phyloP scores from a whole-genome alignment of 2,888 invertebrate genomes.

The Eustalomyia histrio region DNA sequence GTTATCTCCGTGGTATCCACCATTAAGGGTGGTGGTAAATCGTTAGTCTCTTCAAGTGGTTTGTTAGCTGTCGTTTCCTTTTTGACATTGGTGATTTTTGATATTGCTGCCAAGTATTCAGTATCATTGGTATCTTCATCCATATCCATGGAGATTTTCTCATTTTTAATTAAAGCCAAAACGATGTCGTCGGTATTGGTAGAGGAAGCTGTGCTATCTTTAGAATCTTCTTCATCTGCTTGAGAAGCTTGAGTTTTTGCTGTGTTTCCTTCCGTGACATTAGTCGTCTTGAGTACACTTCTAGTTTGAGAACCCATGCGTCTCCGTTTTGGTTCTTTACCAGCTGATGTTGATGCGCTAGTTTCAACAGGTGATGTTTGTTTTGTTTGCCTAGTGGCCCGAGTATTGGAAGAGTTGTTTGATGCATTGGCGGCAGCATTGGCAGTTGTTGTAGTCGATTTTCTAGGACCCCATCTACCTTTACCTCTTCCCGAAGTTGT shows the following conservation, averaged over 20 bases:
- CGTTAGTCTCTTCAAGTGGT: slow-evolving; percentile 38
- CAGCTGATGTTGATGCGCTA: slow-evolving; percentile 28
- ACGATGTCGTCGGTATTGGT: slow-evolving; percentile 73
- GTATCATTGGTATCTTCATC: slow-evolving; percentile 61
- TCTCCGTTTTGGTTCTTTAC: slow-evolving; percentile 64
- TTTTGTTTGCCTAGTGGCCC: slow-evolving; percentile 72
- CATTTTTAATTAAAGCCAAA: slow-evolving; percentile 72
- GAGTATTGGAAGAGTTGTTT: slow-evolving; percentile 69
- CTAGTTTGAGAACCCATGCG: slow-evolving; percentile 64
- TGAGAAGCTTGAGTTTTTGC: slow-evolving; percentile 25
- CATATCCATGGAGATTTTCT: slow-evolving; percentile 71
- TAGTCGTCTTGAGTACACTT: slow-evolving; percentile 58
- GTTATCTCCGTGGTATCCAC: slow-evolving; percentile 67
- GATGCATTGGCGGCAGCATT: slow-evolving; percentile 60
- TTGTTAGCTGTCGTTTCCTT: slow-evolving; percentile 11
- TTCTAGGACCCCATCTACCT: slow-evolving; percentile 65
- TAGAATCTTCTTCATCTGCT: slow-evolving; percentile 74
- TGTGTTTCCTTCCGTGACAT: slow-evolving; percentile 15
- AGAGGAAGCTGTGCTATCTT: slow-evolving; percentile 75
- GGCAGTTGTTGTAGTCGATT: slow-evolving; percentile 65
- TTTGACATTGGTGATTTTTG: neutral
- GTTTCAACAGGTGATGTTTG: slow-evolving; percentile 69
- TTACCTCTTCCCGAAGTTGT: slow-evolving; percentile 69
- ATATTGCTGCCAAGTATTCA: slow-evolving; percentile 14
- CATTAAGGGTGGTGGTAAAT: slow-evolving; percentile 68